Evolutionary conservation across 2,797 vertebrate species (phyloP).

Genomic region (Sebastes alutus): DNA sequence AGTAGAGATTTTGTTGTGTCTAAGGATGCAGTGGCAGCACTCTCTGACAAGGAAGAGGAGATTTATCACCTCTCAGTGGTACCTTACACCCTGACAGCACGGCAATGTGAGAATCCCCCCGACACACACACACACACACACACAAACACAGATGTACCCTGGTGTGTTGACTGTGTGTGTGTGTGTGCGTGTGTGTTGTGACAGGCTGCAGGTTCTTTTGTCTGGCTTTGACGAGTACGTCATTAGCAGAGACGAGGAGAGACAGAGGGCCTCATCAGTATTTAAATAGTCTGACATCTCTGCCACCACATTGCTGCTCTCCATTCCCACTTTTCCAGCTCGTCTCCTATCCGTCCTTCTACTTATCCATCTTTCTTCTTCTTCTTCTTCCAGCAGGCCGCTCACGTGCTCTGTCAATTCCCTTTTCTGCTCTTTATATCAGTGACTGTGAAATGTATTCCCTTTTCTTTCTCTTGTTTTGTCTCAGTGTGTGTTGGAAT

Average conservation of each 20-base stretch:
- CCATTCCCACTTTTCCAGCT: slow-evolving; percentile 14
- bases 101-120: slow-evolving; percentile 48
- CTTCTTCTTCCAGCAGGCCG: neutral
- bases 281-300: slow-evolving; percentile 94
- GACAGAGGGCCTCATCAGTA: slow-evolving; percentile 89
- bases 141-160: slow-evolving; percentile 38
- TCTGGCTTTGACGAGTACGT: slow-evolving; percentile 91
- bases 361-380: slow-evolving; percentile 14
- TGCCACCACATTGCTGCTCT: slow-evolving; percentile 80
- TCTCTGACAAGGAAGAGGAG: slow-evolving; percentile 89
- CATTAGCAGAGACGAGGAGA: slow-evolving; percentile 92
- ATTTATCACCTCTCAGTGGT: slow-evolving; percentile 89
- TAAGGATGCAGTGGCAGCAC: slow-evolving; percentile 81
- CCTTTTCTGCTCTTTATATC: slow-evolving; percentile 28
- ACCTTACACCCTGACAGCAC: slow-evolving; percentile 69
- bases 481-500: slow-evolving; percentile 53
- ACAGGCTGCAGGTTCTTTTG: slow-evolving; percentile 87
- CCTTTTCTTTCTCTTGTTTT: slow-evolving; percentile 32
- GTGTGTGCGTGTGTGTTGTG: slow-evolving; percentile 69
- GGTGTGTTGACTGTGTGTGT: slow-evolving; percentile 37
- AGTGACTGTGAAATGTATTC: slow-evolving; percentile 43
- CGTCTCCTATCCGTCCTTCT: slow-evolving; percentile 64
- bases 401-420: slow-evolving; percentile 8
- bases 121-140: slow-evolving; percentile 12
- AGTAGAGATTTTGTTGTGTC: slow-evolving; percentile 83